These are phyloP conservation scores for Spicauda simplicius DNA, from an alignment of 2,888 invertebrate species.

Conservation along the genomic window DNA sequence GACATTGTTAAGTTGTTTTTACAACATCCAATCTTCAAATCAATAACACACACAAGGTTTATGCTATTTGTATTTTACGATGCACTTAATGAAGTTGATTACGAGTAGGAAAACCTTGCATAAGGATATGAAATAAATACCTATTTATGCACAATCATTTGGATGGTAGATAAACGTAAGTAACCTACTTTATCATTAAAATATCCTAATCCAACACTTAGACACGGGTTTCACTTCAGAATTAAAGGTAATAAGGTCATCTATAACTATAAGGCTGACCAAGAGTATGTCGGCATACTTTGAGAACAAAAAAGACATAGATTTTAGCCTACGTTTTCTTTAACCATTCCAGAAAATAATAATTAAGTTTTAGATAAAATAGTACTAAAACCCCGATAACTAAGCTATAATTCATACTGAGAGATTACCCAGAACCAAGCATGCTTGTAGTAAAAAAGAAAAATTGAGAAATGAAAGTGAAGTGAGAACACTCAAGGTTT, in stretches of 20 bases:
- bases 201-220: background rate
- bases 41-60: conserved; percentile 31
- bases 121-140: conserved; percentile 21
- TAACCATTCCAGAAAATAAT: too few relatives aligned
- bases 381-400: too few relatives aligned
- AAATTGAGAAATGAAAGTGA: conserved; percentile 35
- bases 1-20: conserved; percentile 2
- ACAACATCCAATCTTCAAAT: conserved; percentile 21
- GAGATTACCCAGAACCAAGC: background rate
- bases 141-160: too few relatives aligned
- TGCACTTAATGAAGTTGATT: conserved; percentile 19
- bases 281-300: too few relatives aligned
- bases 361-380: too few relatives aligned
- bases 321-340: too few relatives aligned
- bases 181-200: background rate
- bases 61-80: conserved; percentile 33
- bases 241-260: too few relatives aligned
- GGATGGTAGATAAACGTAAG: conserved; percentile 5
- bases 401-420: background rate
- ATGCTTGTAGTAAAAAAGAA: conserved; percentile 3
- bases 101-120: conserved; percentile 31
- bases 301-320: too few relatives aligned
- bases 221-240: background rate
- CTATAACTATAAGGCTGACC: too few relatives aligned
- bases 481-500: conserved; percentile 41